phyloP scores from a whole-genome alignment of 1,140 invertebrate species.

The Dolichoris vasculosae region DNA sequence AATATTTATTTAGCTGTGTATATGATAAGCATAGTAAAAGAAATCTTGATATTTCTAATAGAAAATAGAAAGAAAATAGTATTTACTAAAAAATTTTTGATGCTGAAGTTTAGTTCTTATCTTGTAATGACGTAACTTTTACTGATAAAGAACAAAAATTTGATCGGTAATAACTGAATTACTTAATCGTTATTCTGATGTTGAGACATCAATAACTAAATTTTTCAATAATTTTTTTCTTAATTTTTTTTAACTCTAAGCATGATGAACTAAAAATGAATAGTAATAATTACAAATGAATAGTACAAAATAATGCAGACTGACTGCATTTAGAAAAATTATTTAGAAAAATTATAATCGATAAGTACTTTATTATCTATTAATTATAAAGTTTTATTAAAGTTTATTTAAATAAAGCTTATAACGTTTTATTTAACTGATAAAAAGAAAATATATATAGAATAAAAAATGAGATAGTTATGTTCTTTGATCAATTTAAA shows the following conservation, averaged over 20 bases:
- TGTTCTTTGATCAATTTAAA: too few species aligned
- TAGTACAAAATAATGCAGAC: not conserved
- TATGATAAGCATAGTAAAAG: not conserved
- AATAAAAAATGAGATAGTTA: too few species aligned
- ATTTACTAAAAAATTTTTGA: not conserved
- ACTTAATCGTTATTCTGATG: not conserved
- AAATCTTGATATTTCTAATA: not conserved
- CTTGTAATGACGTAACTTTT: slow-evolving; percentile 4
- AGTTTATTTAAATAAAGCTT: too few species aligned
- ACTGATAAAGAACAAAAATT: slow-evolving; percentile 14
- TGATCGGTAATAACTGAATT: not conserved
- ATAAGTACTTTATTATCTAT: too few species aligned
- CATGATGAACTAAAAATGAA: too few species aligned
- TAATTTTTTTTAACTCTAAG: not conserved
- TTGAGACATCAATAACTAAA: not conserved
- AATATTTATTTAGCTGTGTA: not conserved
- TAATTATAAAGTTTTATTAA: too few species aligned
- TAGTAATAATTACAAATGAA: not conserved
- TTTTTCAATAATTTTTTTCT: not conserved
- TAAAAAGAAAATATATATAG: too few species aligned
- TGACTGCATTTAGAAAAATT: too few species aligned
- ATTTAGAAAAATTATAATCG: too few species aligned
- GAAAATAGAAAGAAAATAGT: not conserved
- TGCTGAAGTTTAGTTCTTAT: slow-evolving; percentile 3
- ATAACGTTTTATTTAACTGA: too few species aligned